Percentiles rank a stretch among this genome's conserved stretches.
Conservation (phyloP, 1,140 invertebrate species). For the Drosophila erecta region DNA sequence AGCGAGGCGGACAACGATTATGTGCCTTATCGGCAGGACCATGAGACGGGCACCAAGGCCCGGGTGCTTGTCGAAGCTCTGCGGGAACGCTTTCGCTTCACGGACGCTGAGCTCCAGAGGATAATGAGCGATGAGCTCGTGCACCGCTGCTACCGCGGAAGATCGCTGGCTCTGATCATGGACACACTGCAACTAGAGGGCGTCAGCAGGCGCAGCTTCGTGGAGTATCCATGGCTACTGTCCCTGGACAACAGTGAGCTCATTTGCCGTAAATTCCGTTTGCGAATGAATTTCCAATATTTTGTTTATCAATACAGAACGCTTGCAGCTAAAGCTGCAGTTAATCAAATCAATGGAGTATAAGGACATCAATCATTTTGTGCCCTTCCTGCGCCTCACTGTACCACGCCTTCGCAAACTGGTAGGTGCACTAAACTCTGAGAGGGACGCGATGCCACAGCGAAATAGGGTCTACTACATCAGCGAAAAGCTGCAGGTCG, state of each 20-base stretch:
- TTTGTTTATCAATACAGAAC: conserved; percentile 23
- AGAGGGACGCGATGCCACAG: conserved; percentile 42
- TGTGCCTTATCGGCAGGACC: conserved; percentile 56
- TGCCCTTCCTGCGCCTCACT: conserved; percentile 72
- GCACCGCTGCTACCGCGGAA: conserved; percentile 50
- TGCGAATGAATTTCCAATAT: neutral
- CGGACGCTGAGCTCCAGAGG: conserved; percentile 36
- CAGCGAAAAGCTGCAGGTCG: conserved; percentile 65
- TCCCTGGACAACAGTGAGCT: conserved; percentile 61
- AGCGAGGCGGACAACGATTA: conserved; percentile 63
- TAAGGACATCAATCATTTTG: conserved; percentile 76
- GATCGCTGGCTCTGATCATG: conserved; percentile 31
- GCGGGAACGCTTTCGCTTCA: conserved; percentile 60
- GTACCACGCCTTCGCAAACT: conserved; percentile 64
- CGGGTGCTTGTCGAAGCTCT: conserved; percentile 37
- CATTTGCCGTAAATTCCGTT: neutral
- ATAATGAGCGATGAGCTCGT: conserved; percentile 65
- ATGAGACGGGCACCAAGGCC: conserved; percentile 38
- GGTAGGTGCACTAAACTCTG: conserved; percentile 45
- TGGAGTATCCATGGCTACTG: conserved; percentile 78
- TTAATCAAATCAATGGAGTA: conserved; percentile 59
- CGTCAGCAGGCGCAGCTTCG: conserved; percentile 59
- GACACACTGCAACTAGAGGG: conserved; percentile 61
- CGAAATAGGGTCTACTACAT: conserved; percentile 81
- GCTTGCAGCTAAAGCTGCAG: conserved; percentile 52